Conservation (phyloP, 2,113 vertebrate species). For the Callopanchax toddi region DNA sequence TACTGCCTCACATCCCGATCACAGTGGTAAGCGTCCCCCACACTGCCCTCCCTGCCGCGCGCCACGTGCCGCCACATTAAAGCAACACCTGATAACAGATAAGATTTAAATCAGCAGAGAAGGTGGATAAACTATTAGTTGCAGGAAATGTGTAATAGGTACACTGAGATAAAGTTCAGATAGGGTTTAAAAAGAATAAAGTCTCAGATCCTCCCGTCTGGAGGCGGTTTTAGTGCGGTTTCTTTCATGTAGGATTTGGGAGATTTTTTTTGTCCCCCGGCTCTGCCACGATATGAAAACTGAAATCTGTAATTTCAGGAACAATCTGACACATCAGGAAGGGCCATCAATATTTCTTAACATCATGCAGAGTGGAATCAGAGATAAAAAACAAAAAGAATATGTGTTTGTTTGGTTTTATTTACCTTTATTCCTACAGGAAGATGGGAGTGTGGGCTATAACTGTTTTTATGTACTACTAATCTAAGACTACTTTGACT, state of each 20-base stretch:
- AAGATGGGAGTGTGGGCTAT: no score
- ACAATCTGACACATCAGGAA: not conserved
- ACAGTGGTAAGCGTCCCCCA: conserved; percentile 62
- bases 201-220: conserved; percentile 48
- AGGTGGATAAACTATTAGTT: conserved; percentile 52
- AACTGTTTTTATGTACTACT: no score
- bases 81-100: conserved; percentile 56
- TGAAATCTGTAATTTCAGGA: conserved; percentile 22
- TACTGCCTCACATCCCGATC: conserved; percentile 69
- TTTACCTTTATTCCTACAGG: not conserved
- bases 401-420: not conserved
- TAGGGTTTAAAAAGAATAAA: conserved; percentile 32
- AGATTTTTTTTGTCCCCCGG: conserved; percentile 44
- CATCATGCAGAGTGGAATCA: not conserved
- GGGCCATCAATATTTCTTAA: not conserved
- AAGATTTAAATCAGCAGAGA: conserved; percentile 49
- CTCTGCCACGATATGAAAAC: conserved; percentile 34
- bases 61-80: conserved; percentile 45
- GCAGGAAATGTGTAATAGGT: conserved; percentile 52
- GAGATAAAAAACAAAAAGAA: not conserved
- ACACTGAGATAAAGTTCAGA: conserved; percentile 52
- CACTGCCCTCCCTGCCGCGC: conserved; percentile 13
- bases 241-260: conserved; percentile 61
- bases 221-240: conserved; percentile 27
- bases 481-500: no score